Conservation (phyloP, 2,797 vertebrate species). For the Sebastolobus alascanus region DNA sequence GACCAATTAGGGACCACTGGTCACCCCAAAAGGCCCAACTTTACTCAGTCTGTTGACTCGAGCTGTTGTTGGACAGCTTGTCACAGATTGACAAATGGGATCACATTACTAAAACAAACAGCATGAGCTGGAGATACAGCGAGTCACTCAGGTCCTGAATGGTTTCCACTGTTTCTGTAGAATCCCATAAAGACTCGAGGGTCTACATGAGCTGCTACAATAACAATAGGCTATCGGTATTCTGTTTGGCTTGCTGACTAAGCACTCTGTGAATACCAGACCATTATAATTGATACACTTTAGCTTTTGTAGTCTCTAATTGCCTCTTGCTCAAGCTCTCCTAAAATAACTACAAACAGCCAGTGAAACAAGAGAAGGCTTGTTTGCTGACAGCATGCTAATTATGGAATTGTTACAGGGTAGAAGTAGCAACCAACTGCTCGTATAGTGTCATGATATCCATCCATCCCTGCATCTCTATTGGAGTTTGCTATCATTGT, state of each 20-base stretch:
- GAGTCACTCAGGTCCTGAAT: conserved; percentile 37
- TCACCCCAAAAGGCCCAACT: conserved; percentile 59
- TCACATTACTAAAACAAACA: conserved; percentile 76
- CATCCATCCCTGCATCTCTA: conserved; percentile 9
- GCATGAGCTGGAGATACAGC: conserved; percentile 56
- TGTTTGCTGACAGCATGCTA: conserved; percentile 64
- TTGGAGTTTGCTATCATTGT: conserved; percentile 30
- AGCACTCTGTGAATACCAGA: conserved; percentile 50
- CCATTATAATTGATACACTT: conserved; percentile 58
- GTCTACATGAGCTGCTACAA: conserved; percentile 12
- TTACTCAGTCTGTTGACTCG: conserved; percentile 58
- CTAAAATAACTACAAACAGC: conserved; percentile 73
- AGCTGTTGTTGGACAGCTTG: conserved; percentile 66
- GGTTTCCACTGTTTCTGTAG: conserved; percentile 26
- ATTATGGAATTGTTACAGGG: conserved; percentile 67
- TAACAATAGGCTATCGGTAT: conserved; percentile 22
- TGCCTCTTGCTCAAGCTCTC: conserved; percentile 51
- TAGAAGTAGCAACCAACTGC: conserved; percentile 33
- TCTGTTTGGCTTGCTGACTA: conserved; percentile 40
- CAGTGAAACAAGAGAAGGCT: conserved; percentile 65
- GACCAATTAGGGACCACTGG: conserved; percentile 53
- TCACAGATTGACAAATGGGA: conserved; percentile 71
- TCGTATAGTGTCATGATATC: conserved; percentile 24
- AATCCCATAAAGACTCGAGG: conserved; percentile 18
- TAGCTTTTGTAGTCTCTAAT: conserved; percentile 60